Percentiles rank a stretch among this genome's conserved stretches.
Conservation (phyloP, 2,888 invertebrate genomes). For the Mimumesa dahlbomi region DNA sequence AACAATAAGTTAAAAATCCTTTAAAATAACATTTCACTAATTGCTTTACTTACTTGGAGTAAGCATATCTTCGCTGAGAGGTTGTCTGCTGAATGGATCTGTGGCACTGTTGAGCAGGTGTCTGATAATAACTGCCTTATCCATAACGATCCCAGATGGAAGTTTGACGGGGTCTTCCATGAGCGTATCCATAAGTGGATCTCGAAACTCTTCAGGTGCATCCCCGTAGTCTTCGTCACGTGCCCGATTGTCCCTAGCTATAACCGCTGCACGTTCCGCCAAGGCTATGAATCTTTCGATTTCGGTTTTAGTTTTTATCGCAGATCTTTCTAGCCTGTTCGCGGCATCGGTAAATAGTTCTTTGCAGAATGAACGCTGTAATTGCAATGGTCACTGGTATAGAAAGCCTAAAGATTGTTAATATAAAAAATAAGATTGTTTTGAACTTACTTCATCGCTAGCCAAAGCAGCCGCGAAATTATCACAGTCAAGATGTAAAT, state of each 20-base stretch:
- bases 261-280: slow-evolving; percentile 89
- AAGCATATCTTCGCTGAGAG: slow-evolving; percentile 96
- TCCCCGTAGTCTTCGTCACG: slow-evolving; percentile 96
- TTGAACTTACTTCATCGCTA: slow-evolving; percentile 91
- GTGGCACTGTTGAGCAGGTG: slow-evolving; percentile 97
- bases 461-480: slow-evolving; percentile 95
- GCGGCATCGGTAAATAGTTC: slow-evolving; percentile 96
- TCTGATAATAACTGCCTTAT: slow-evolving; percentile 94
- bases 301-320: slow-evolving; percentile 92
- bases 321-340: slow-evolving; percentile 88
- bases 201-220: slow-evolving; percentile 97
- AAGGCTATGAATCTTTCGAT: slow-evolving; percentile 92
- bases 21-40: slow-evolving; percentile 2
- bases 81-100: slow-evolving; percentile 98
- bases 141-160: slow-evolving; percentile 95
- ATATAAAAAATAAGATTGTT: no score
- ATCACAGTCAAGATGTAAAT: slow-evolving; percentile 96
- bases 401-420: background rate
- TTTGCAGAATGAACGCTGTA: slow-evolving; percentile 94
- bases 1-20: no score
- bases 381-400: slow-evolving; percentile 42
- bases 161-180: slow-evolving; percentile 97
- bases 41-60: slow-evolving; percentile 86
- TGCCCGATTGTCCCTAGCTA: slow-evolving; percentile 89
- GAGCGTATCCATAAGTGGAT: slow-evolving; percentile 98